Evolutionary conservation across 1,140 invertebrate genomes (phyloP).

Genomic region (Copidosoma floridanum): DNA sequence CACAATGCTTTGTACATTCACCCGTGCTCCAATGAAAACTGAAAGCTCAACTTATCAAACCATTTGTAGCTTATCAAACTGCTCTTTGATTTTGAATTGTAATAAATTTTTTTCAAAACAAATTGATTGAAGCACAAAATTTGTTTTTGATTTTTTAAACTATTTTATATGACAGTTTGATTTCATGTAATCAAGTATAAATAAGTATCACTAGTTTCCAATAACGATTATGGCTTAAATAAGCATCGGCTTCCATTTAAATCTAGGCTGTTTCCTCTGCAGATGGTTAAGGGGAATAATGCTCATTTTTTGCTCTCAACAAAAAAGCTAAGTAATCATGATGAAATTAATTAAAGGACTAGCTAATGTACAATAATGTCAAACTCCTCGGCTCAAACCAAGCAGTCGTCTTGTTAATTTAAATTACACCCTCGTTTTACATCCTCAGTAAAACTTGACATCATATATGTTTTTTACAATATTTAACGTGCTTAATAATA

Average conservation of each 20-base stretch:
- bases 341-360: too few species aligned
- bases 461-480: too few species aligned
- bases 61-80: background rate
- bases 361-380: too few species aligned
- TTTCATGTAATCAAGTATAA: background rate
- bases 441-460: too few species aligned
- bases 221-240: slow-evolving; percentile 11
- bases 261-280: slow-evolving; percentile 14
- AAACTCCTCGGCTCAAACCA: too few species aligned
- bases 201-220: too few species aligned
- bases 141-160: background rate
- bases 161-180: background rate
- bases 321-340: too few species aligned
- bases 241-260: slow-evolving; percentile 14
- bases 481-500: too few species aligned
- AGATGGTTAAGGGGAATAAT: background rate
- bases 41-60: slow-evolving; percentile 45
- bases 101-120: background rate
- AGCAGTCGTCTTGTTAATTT: too few species aligned
- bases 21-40: slow-evolving; percentile 56
- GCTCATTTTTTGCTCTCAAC: too few species aligned
- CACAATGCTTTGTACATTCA: slow-evolving; percentile 59
- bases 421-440: too few species aligned
- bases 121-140: background rate
- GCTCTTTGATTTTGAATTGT: background rate